Evolutionary conservation across 1,140 invertebrate species (phyloP).

Genomic region (Zaprionus nigranus): DNA sequence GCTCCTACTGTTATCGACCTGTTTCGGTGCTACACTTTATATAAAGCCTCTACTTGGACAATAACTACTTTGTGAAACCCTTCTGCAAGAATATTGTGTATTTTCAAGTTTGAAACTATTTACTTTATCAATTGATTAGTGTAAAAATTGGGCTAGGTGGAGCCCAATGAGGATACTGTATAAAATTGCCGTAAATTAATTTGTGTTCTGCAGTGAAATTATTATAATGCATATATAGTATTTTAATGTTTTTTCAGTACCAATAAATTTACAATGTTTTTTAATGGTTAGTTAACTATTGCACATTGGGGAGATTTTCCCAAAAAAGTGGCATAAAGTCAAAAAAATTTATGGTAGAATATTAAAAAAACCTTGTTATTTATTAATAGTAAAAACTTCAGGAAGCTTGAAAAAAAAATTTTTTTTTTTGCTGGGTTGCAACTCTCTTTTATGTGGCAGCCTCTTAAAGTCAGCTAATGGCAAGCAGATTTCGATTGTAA

Average conservation of each 20-base stretch:
- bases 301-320: too few species aligned
- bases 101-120: constrained; percentile 24
- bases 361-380: too few species aligned
- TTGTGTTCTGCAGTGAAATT: constrained; percentile 57
- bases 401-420: too few species aligned
- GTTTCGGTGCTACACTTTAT: constrained; percentile 29
- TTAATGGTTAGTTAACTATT: not conserved
- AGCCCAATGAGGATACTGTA: constrained; percentile 32
- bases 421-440: too few species aligned
- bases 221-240: constrained; percentile 60
- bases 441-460: too few species aligned
- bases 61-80: constrained; percentile 55
- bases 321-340: too few species aligned
- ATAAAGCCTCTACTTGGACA: constrained; percentile 57
- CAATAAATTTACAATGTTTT: constrained; percentile 62
- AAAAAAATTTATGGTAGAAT: too few species aligned
- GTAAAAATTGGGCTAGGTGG: constrained; percentile 8
- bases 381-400: too few species aligned
- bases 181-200: constrained; percentile 59
- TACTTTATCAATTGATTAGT: constrained; percentile 20
- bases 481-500: too few species aligned
- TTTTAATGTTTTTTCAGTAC: constrained; percentile 61
- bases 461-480: too few species aligned
- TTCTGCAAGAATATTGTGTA: constrained; percentile 31
- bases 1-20: constrained; percentile 26